Evolutionary conservation across 1,140 invertebrate genomes (phyloP).

Genomic region (Orius insidiosus): DNA sequence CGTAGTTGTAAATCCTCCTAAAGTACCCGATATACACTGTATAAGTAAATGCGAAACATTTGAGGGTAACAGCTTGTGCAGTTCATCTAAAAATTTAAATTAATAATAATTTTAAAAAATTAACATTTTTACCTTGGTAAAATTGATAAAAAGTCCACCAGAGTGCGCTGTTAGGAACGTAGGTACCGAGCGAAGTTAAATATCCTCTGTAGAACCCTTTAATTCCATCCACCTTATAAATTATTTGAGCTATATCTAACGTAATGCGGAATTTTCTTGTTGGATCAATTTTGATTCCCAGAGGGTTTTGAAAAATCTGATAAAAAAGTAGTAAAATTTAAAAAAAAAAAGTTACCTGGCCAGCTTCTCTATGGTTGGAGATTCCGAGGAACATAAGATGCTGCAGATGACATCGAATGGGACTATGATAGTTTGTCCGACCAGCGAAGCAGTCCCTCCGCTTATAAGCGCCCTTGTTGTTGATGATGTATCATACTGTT

Average conservation of each 20-base stretch:
- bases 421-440: conserved; percentile 89
- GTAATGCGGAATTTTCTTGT: conserved; percentile 41
- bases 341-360: background rate
- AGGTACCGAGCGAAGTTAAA: conserved; percentile 73
- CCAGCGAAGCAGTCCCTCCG: conserved; percentile 75
- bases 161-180: conserved; percentile 86
- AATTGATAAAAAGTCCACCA: conserved; percentile 94
- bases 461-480: conserved; percentile 53
- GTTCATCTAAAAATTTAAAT: conserved; percentile 42
- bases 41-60: conserved; percentile 72
- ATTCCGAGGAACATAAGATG: conserved; percentile 89
- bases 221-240: conserved; percentile 65
- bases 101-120: background rate
- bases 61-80: conserved; percentile 48
- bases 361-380: conserved; percentile 25
- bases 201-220: conserved; percentile 87
- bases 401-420: conserved; percentile 91
- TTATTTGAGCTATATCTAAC: conserved; percentile 48
- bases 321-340: conserved; percentile 12
- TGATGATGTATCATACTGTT: conserved; percentile 34
- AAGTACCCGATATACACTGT: conserved; percentile 72
- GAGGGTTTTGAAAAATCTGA: conserved; percentile 43
- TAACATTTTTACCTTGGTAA: conserved; percentile 84
- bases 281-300: conserved; percentile 42
- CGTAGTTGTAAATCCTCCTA: conserved; percentile 81